Percentiles rank a stretch among this genome's conserved stretches.
phyloP scores from a whole-genome alignment of 2,888 invertebrate genomes.

The Erynnis tages region DNA sequence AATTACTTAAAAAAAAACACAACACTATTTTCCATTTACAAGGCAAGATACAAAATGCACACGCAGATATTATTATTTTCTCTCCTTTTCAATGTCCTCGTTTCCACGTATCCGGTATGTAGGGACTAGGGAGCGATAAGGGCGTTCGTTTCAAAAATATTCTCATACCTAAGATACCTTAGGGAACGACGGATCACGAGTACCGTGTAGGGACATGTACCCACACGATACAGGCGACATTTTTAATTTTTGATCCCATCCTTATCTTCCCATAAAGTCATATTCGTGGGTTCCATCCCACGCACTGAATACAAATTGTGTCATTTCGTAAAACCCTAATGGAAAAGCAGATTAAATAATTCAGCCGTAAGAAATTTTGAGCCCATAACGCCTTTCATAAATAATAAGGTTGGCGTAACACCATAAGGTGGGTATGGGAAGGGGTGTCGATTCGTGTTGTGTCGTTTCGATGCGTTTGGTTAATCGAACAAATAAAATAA shows the following conservation, averaged over 20 bases:
- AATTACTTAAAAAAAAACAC: too few species aligned
- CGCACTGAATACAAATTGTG: conserved; percentile 76
- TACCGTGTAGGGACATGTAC: too few species aligned
- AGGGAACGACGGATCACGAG: too few species aligned
- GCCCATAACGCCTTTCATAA: conserved; percentile 74
- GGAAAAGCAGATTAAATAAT: conserved; percentile 80
- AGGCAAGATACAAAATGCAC: too few species aligned
- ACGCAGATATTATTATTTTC: too few species aligned
- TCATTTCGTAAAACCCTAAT: conserved; percentile 76
- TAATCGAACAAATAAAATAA: too few species aligned
- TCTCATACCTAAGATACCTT: too few species aligned
- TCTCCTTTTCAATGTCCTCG: too few species aligned
- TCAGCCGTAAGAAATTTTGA: conserved; percentile 76
- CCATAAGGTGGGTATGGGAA: conserved; percentile 36
- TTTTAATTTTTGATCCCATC: conserved; percentile 67
- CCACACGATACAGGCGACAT: conserved; percentile 28
- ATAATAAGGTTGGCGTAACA: conserved; percentile 72
- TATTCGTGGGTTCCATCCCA: conserved; percentile 55
- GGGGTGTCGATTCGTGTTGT: background rate
- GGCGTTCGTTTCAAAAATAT: too few species aligned
- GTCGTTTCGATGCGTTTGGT: background rate
- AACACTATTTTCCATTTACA: too few species aligned
- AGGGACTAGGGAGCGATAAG: too few species aligned
- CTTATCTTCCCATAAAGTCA: conserved; percentile 71
- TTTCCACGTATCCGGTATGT: too few species aligned